A percentile compares a stretch with the other conserved stretches of the same genome.
These are phyloP conservation scores for Meles meles DNA, from an alignment of 2,113 vertebrate genomes.

Conservation along the genomic window DNA sequence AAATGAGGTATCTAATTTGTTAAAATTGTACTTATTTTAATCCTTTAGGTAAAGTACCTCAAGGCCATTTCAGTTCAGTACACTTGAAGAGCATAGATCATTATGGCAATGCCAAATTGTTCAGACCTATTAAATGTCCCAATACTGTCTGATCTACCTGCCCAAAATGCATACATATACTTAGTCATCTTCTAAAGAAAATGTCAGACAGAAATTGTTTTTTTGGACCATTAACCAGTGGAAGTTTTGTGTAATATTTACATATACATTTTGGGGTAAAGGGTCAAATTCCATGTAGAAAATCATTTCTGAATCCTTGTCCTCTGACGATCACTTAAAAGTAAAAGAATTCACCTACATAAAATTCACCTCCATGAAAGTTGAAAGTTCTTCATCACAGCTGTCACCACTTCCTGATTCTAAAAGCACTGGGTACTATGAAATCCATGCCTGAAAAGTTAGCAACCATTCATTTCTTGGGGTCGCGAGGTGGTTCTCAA, in stretches of 20 bases:
- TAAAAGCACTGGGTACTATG: not conserved
- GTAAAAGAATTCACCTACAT: not conserved
- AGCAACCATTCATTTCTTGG: not conserved
- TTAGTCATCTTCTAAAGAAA: not conserved
- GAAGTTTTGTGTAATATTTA: not conserved
- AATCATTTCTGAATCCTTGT: slow-evolving; percentile 26
- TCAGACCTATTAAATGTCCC: not conserved
- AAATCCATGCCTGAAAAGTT: not conserved
- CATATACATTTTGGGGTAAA: not conserved
- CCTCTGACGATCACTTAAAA: not conserved
- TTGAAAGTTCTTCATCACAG: not conserved
- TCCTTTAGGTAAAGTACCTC: not conserved
- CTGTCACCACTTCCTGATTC: not conserved
- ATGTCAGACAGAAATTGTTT: not conserved
- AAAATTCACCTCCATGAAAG: not conserved
- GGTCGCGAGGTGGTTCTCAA: not conserved
- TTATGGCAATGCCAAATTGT: not conserved
- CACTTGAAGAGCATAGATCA: not conserved
- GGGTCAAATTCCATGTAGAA: not conserved
- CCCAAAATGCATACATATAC: not conserved
- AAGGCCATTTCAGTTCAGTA: slow-evolving; percentile 8
- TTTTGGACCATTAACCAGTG: not conserved
- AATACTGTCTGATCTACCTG: not conserved
- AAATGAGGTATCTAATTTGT: not conserved
- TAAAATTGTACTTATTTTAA: slow-evolving; percentile 6